Evolutionary conservation across 2,888 invertebrate species (phyloP).

Genomic region (Heliconius sara): DNA sequence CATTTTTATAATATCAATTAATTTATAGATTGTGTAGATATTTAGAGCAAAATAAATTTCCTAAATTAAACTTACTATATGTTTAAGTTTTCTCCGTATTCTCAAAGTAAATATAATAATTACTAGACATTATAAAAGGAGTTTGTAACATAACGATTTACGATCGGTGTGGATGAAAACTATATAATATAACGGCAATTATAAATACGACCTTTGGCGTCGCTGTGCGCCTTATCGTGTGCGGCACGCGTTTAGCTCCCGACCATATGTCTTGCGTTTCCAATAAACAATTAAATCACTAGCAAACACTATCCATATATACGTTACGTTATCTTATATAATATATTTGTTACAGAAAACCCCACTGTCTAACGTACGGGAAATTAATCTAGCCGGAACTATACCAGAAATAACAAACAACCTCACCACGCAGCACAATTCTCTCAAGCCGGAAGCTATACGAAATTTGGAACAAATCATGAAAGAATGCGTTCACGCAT

Average conservation of each 20-base stretch:
- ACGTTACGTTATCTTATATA: neutral
- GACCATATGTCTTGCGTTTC: slow-evolving; percentile 37
- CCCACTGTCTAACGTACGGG: slow-evolving; percentile 69
- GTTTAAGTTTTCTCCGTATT: neutral
- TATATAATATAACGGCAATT: neutral
- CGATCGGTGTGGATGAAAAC: neutral
- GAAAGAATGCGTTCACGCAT: slow-evolving; percentile 76
- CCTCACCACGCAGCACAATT: slow-evolving; percentile 65
- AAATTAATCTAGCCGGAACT: slow-evolving; percentile 78
- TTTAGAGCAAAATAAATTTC: too few relatives aligned
- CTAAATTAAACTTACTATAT: too few relatives aligned
- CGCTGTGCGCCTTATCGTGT: slow-evolving; percentile 37
- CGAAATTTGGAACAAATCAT: slow-evolving; percentile 76
- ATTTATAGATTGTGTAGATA: too few relatives aligned
- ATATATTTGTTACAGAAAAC: slow-evolving; percentile 68
- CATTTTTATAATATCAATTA: neutral
- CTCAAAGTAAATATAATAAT: neutral
- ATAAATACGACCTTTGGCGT: slow-evolving; percentile 31
- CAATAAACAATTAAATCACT: slow-evolving; percentile 32
- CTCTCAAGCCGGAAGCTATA: slow-evolving; percentile 70
- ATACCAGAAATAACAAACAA: slow-evolving; percentile 77
- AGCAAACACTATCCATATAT: slow-evolving; percentile 7
- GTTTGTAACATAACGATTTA: neutral
- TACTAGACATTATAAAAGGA: neutral
- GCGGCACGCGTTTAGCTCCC: slow-evolving; percentile 42